A percentile compares a stretch with the other conserved stretches of the same genome.
These are phyloP conservation scores for Otocyon megalotis DNA, from an alignment of 2,113 vertebrate species.

Conservation along the genomic window DNA sequence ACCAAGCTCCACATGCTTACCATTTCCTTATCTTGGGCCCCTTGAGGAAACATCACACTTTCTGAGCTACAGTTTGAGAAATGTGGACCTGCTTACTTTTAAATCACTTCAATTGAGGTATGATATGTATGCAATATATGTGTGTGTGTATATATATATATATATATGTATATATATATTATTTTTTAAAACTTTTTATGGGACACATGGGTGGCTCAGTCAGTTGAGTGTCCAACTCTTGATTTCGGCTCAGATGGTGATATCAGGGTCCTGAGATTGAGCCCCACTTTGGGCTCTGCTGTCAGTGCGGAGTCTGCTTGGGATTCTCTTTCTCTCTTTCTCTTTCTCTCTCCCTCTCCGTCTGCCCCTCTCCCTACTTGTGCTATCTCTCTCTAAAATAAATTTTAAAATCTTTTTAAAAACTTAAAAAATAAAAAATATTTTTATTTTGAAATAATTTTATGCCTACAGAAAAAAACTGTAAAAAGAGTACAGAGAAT, in stretches of 20 bases:
- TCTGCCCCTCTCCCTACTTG: neutral
- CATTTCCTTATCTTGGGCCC: neutral
- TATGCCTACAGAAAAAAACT: neutral
- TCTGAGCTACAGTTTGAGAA: neutral
- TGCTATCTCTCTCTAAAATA: neutral
- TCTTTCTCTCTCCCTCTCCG: neutral
- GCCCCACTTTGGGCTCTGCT: neutral
- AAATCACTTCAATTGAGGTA: neutral
- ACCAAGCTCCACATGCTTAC: neutral
- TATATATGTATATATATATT: too few species aligned
- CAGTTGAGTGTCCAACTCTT: neutral
- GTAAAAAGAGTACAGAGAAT: neutral
- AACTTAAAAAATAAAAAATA: neutral
- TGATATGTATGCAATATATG: neutral
- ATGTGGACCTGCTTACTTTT: neutral
- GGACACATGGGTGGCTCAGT: neutral
- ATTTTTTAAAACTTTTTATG: neutral
- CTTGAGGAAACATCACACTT: neutral
- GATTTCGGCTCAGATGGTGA: neutral
- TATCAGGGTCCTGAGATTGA: neutral
- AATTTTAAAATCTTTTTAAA: neutral
- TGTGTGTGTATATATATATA: too few species aligned
- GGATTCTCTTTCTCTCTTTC: neutral
- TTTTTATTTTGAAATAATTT: conserved; percentile 37
- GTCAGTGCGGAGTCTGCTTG: neutral